Conservation (phyloP, 2,113 vertebrate species). For the Ammospiza caudacuta region DNA sequence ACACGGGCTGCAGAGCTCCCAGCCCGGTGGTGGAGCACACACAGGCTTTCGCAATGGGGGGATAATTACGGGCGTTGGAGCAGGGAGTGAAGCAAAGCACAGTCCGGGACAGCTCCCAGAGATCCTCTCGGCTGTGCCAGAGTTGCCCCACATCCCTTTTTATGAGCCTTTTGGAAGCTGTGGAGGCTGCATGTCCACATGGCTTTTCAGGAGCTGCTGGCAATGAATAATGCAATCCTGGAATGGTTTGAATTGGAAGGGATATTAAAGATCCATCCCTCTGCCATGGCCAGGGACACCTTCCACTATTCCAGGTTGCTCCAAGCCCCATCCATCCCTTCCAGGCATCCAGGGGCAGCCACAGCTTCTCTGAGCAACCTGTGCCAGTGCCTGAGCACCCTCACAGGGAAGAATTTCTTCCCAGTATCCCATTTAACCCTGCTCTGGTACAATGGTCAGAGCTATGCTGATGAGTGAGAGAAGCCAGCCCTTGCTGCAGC, state of each 20-base stretch:
- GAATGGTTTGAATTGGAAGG: neutral
- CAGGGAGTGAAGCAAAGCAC: neutral
- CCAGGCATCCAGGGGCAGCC: neutral
- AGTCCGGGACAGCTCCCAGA: neutral
- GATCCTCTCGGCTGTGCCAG: neutral
- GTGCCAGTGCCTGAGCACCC: neutral
- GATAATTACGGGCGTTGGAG: neutral
- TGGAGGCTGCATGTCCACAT: neutral
- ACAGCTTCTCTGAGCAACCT: neutral
- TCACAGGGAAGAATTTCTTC: neutral
- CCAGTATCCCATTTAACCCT: neutral
- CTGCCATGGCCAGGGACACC: neutral
- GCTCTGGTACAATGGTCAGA: neutral
- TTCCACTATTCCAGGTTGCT: neutral
- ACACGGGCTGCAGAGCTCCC: neutral
- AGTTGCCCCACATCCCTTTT: neutral
- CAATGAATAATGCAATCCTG: neutral
- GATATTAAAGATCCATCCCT: neutral
- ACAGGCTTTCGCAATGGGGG: neutral
- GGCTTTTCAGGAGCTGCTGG: neutral
- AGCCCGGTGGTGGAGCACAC: neutral
- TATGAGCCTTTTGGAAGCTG: neutral
- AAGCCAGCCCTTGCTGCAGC: neutral
- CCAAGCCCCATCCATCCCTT: fast-evolving
- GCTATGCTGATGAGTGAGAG: neutral